Percentiles rank a stretch among this genome's conserved stretches.
Conservation (phyloP, 1,140 invertebrate genomes). For the Littorina saxatilis region DNA sequence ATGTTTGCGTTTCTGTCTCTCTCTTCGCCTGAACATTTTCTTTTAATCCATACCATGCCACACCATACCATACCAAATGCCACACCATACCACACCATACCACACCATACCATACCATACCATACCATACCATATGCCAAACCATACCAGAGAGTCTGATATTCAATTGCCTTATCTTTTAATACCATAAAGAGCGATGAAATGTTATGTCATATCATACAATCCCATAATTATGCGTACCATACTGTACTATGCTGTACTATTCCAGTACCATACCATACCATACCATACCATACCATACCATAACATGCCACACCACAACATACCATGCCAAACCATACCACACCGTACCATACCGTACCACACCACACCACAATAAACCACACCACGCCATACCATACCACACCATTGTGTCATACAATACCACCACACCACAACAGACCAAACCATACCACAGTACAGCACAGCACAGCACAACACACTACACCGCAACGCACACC, state of each 20-base stretch:
- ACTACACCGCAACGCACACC: too few species aligned
- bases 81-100: not conserved
- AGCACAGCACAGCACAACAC: too few species aligned
- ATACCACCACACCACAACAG: slow-evolving; percentile 26
- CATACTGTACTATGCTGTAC: not conserved
- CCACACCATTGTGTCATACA: too few species aligned
- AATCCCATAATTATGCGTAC: not conserved
- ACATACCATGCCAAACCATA: too few species aligned
- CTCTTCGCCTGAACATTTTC: too few species aligned
- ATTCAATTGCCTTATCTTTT: too few species aligned
- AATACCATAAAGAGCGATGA: slow-evolving; percentile 22
- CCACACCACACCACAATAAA: slow-evolving; percentile 35
- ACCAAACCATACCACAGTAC: slow-evolving; percentile 40
- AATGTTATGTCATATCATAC: not conserved
- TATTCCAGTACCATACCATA: not conserved
- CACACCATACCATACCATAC: slow-evolving; percentile 31
- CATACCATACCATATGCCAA: slow-evolving; percentile 34
- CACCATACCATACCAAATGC: not conserved
- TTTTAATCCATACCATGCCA: not conserved
- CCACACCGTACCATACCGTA: slow-evolving; percentile 17
- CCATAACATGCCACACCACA: too few species aligned
- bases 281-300: too few species aligned
- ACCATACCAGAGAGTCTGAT: too few species aligned
- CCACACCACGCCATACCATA: slow-evolving; percentile 44
- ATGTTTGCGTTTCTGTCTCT: too few species aligned